These are phyloP conservation scores for Ochropleura plecta DNA, from an alignment of 2,888 invertebrate species.

Conservation along the genomic window DNA sequence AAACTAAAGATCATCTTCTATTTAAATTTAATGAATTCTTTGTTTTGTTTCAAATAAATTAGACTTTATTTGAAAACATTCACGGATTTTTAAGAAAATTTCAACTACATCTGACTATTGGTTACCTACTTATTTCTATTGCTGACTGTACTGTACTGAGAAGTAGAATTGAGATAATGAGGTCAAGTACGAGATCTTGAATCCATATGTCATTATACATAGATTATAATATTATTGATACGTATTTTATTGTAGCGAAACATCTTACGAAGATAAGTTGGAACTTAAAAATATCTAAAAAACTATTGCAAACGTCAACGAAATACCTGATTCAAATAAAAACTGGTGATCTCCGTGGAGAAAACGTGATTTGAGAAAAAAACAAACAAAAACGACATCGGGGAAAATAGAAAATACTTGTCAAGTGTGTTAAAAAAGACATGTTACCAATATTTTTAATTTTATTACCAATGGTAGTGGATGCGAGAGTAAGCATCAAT, in stretches of 20 bases:
- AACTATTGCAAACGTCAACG: not conserved
- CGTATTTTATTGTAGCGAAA: constrained; percentile 12
- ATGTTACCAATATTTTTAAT: constrained; percentile 42
- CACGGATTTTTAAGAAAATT: too few relatives aligned
- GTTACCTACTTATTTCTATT: too few relatives aligned
- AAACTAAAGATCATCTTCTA: too few relatives aligned
- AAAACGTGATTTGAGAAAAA: not conserved
- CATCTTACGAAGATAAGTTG: not conserved
- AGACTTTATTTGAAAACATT: too few relatives aligned
- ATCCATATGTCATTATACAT: constrained; percentile 16
- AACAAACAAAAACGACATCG: not conserved
- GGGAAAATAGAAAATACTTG: not conserved
- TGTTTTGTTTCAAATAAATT: too few relatives aligned
- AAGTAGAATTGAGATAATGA: constrained; percentile 48
- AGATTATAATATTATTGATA: constrained; percentile 25
- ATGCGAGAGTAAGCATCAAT: constrained; percentile 72
- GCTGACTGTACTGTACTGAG: not conserved
- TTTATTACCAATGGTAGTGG: constrained; percentile 35
- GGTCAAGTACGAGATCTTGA: constrained; percentile 53
- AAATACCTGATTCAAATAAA: not conserved
- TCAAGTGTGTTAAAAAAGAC: not conserved
- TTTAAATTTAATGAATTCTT: too few relatives aligned
- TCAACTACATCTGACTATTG: too few relatives aligned
- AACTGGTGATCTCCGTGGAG: not conserved
- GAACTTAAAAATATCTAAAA: not conserved